Evolutionary conservation across 2,888 invertebrate genomes (phyloP), one percentile per base, ranked within the genome.

Genomic region (Matsumyia berberina): DNA sequence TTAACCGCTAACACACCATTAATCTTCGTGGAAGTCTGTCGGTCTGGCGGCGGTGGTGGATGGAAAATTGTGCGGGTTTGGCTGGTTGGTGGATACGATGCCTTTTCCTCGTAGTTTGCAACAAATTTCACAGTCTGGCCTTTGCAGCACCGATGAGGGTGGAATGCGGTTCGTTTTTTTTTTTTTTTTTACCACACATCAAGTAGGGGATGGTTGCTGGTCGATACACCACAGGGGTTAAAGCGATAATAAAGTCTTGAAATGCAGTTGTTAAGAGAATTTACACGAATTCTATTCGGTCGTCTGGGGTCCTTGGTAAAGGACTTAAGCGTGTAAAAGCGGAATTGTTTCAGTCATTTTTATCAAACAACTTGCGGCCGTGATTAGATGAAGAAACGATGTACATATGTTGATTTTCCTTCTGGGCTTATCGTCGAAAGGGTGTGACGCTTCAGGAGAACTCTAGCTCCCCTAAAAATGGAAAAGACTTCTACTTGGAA

Each of bases 1-100:
- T 83, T 83, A 83, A 83, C 83, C 83, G 79, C 83, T 83, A 83
- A 83, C 83, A 83, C 83, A 69, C 83, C 83, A 83, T 83, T 83
- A 83, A 83, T 83, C 83, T 83, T 83, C 67, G 73, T 73, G 62
- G 53, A 64, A 64, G 83, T 64, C 73, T 78, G 55, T 19, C 31
- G 55, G 29, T 35, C 57, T 8, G 15, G 39, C 17, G 11, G 31
- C 9, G 7, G 64, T 31, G 60, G 4, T 44, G 44, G 31, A 51
- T 72, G 29, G 29, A 15, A 60, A 31, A 73, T 58, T 66, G 39
- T 78, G 12, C 19, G 46, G 39, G 11, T 15, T 17, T 17, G 29
- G 19, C 46, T 55, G 35, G 57, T 12, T 12, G 24, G 51, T 12
- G 31, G 37, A 44, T 55, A 46, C 9, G 64, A 24, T 64, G 46